Percentiles rank a stretch among this genome's conserved stretches.
These are phyloP conservation scores for Bryconaethiops microstoma DNA, from an alignment of 2,797 vertebrate species.

Conservation along the genomic window DNA sequence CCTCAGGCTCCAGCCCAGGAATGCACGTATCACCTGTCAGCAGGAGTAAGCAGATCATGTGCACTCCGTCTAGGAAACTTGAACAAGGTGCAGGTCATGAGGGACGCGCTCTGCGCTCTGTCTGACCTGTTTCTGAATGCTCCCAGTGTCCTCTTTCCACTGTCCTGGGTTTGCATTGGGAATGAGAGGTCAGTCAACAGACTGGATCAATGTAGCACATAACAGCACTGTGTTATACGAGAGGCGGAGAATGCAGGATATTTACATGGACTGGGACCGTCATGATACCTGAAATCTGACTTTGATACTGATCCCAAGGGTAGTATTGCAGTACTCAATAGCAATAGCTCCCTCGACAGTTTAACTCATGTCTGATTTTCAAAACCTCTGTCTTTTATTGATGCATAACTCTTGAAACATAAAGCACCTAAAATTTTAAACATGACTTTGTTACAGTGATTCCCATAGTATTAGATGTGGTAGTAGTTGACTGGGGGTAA, in stretches of 20 bases:
- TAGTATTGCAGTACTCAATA: no score
- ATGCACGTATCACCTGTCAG: conserved; percentile 42
- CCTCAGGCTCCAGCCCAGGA: conserved; percentile 25
- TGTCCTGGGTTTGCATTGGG: not conserved
- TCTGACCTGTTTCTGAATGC: not conserved
- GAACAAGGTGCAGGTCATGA: conserved; percentile 20
- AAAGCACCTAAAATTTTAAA: no score
- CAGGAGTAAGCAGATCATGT: conserved; percentile 35
- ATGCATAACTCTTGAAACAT: no score
- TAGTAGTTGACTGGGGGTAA: no score
- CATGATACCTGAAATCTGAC: not conserved
- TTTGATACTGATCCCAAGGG: not conserved
- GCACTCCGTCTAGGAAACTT: conserved; percentile 19
- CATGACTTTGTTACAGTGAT: no score
- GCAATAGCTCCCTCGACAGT: no score
- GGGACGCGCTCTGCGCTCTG: not conserved
- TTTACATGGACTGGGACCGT: not conserved
- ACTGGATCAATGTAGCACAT: not conserved
- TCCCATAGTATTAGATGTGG: no score
- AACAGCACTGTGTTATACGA: not conserved
- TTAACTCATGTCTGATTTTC: no score
- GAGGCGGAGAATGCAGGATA: not conserved
- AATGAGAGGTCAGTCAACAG: not conserved
- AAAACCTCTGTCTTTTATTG: no score
- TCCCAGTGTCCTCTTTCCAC: not conserved